Base-by-base conservation (phyloP, 2,888 invertebrate species). In the Dryobotodes eremita region DNA sequence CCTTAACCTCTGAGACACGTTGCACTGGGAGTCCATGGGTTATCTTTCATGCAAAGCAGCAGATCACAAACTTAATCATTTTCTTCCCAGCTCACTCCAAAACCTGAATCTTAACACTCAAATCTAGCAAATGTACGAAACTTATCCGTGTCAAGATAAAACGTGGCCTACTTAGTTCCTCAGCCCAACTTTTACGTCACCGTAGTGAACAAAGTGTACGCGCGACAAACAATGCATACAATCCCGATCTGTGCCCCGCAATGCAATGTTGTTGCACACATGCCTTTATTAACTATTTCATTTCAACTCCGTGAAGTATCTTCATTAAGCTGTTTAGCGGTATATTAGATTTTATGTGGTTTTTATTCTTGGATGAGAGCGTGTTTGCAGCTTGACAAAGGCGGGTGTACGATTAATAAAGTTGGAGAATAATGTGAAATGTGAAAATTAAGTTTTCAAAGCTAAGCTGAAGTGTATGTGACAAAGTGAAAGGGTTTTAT, bases 281-380 rank as follows among this genome's bases (percentile, higher is more conserved):
- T 83, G 75, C 75, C 86, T 89, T 88, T 89, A 88, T 89, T 88
- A 90, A 89, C 87, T 84, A 82, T 89, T 89, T 85, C 80, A 87
- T 90, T 88, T 79, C 75, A 87, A 85, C 83, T 83, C 59, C 50
- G 66, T 71, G 55, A 86, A 83, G 85, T 85, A 80, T 85, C 83
- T 83, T 81, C 81, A 86, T 88, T 88, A 83, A 81, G 62, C 83
- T 74, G 79, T 80, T 82, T 80, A 81, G 73, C 53, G 62, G 73
- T 80, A 73, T 80, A 80, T 80, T 61, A 71, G 48, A 78, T 77
- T 75, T 72, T 46, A 74, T 84, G 78, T 82, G 61, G 53, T 78
- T 75, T 74, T 73, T 55, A 82, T 71, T 66, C 23, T 57, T 64
- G n/a, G 26, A 36, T 65, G 48, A 75, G 57, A 82, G 42, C n/a